Percentiles rank a stretch among this genome's conserved stretches.
Conservation (phyloP, 1,140 invertebrate genomes). For the Trachelipus rathkii region DNA sequence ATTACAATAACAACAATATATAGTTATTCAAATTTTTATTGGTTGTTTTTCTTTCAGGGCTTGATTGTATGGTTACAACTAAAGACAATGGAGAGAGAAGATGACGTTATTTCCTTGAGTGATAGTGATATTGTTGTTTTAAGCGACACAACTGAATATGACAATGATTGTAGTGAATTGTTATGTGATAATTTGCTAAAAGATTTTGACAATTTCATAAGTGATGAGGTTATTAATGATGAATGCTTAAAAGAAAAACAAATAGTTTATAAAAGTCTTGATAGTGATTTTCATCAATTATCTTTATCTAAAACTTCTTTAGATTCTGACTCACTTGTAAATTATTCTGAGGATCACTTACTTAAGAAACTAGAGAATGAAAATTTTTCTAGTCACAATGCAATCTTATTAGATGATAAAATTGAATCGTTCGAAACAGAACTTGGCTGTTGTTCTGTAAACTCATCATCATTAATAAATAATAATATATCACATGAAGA, state of each 20-base stretch:
- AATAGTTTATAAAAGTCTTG: background rate
- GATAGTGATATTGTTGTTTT: no score
- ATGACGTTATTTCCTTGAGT: no score
- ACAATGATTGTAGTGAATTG: background rate
- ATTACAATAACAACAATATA: no score
- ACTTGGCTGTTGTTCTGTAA: no score
- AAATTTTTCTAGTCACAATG: background rate
- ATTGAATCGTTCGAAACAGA: background rate
- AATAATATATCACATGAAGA: no score
- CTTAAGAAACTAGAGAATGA: no score
- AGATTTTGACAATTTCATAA: background rate
- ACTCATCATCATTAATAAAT: no score
- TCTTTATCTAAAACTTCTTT: background rate
- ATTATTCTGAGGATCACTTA: background rate
- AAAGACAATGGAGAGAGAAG: no score
- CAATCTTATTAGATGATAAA: background rate
- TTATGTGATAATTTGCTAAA: background rate
- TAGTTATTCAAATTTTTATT: no score
- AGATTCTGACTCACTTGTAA: background rate
- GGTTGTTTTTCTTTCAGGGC: no score
- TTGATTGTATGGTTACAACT: no score
- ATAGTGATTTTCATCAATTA: background rate
- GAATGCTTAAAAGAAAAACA: background rate
- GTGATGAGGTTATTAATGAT: background rate
- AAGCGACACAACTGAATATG: no score